A percentile compares a stretch with the other conserved stretches of the same genome.
These are phyloP conservation scores for Bradynema listronoti DNA, from an alignment of 1,140 invertebrate genomes.

Conservation along the genomic window DNA sequence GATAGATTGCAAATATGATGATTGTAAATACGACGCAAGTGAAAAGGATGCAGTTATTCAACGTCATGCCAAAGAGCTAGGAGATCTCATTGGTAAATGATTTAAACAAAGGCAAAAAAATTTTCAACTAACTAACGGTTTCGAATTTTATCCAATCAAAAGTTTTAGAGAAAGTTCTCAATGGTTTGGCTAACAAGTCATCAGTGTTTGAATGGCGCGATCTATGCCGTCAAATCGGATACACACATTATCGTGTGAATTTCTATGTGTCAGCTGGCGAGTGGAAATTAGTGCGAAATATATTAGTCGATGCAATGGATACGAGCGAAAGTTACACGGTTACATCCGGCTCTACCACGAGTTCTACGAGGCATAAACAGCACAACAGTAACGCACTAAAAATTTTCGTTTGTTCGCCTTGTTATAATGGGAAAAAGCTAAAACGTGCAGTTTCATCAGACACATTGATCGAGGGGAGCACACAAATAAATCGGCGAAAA, in stretches of 20 bases:
- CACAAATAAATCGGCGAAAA: no score
- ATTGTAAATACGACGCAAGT: no score
- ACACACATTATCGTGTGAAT: constrained; percentile 35
- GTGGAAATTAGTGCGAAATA: constrained; percentile 39
- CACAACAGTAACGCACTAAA: no score
- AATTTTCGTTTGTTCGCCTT: no score
- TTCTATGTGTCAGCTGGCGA: constrained; percentile 32
- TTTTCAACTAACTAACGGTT: constrained; percentile 7
- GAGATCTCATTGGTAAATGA: constrained; percentile 24
- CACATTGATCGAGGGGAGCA: no score
- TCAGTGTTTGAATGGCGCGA: constrained; percentile 39
- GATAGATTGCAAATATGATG: no score
- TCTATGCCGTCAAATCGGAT: constrained; percentile 41
- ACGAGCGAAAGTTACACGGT: no score
- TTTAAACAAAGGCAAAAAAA: background rate
- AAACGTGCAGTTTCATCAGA: no score
- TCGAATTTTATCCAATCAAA: no score
- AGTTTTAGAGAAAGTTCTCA: constrained; percentile 38
- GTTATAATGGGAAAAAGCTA: no score
- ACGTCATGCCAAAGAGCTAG: constrained; percentile 23
- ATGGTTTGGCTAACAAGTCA: constrained; percentile 31
- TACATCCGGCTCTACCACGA: no score
- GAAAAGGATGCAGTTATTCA: constrained; percentile 21
- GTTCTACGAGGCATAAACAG: no score
- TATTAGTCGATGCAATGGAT: constrained; percentile 16